A percentile compares a stretch with the other conserved stretches of the same genome.
Conservation (phyloP, 1,140 invertebrate genomes). For the Globodera rostochiensis region DNA sequence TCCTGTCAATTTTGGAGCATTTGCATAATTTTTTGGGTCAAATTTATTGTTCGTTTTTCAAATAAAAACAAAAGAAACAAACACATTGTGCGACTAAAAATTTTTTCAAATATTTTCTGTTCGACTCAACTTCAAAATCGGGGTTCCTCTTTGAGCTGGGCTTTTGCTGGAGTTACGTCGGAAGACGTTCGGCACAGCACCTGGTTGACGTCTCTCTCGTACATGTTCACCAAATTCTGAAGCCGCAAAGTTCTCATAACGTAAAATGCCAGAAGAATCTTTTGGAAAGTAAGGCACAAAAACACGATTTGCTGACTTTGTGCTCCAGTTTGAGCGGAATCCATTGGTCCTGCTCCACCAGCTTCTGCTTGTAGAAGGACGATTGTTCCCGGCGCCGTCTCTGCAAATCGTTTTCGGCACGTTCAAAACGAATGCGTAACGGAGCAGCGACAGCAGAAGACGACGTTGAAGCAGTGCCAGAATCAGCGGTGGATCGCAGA, state of each 20-base stretch:
- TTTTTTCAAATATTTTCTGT: too few species aligned
- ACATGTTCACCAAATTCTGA: conserved; percentile 5
- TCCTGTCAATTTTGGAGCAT: too few species aligned
- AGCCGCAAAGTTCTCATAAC: background rate
- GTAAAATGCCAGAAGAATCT: background rate
- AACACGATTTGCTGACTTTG: background rate
- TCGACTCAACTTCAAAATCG: too few species aligned
- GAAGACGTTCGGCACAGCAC: background rate
- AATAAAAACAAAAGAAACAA: too few species aligned
- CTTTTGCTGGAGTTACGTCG: too few species aligned
- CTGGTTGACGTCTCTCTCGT: background rate
- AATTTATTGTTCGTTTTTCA: too few species aligned
- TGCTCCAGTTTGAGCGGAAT: conserved; percentile 18
- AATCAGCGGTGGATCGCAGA: background rate
- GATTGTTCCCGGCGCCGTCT: conserved; percentile 17
- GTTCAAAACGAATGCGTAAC: conserved; percentile 17
- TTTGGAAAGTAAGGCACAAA: background rate
- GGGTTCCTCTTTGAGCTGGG: too few species aligned
- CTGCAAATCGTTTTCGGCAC: conserved; percentile 27
- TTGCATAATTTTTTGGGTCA: too few species aligned
- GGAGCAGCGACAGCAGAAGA: background rate
- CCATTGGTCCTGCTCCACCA: conserved; percentile 31
- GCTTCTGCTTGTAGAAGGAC: conserved; percentile 32
- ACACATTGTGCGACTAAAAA: too few species aligned
- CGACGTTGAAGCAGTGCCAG: background rate